Evolutionary conservation across 2,888 invertebrate species (phyloP).

Genomic region (Cylindroiulus punctatus): DNA sequence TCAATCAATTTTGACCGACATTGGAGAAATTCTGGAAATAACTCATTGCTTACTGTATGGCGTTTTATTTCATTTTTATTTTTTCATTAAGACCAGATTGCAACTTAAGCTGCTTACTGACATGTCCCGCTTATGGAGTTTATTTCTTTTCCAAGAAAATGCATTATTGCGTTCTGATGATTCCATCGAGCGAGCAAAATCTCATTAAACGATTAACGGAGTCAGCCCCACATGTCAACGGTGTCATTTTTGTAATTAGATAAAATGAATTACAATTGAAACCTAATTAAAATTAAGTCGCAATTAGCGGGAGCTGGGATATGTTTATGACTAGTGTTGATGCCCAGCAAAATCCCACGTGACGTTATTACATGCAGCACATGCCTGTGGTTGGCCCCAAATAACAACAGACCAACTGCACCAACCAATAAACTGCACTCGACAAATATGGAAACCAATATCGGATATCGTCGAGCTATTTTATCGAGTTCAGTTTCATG

Average conservation of each 20-base stretch:
- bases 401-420: not conserved
- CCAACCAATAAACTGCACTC: not conserved
- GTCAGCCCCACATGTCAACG: not conserved
- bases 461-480: not conserved
- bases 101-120: not conserved
- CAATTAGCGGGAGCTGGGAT: not conserved
- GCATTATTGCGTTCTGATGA: not conserved
- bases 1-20: not conserved
- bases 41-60: not conserved
- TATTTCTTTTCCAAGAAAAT: not conserved
- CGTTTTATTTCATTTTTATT: not conserved
- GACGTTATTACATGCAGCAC: not conserved
- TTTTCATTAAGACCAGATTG: not conserved
- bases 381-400: not conserved
- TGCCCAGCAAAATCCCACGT: not conserved
- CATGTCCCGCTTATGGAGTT: not conserved
- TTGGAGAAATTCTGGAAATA: not conserved
- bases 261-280: constrained; percentile 19
- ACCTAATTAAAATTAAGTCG: not conserved
- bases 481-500: not conserved
- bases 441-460: constrained; percentile 30
- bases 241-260: constrained; percentile 16
- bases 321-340: constrained; percentile 3
- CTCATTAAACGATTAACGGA: not conserved
- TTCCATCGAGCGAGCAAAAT: not conserved